Percentiles rank a stretch among this genome's conserved stretches.
Conservation (phyloP, 1,140 invertebrate species). For the Harpegnathos saltator region DNA sequence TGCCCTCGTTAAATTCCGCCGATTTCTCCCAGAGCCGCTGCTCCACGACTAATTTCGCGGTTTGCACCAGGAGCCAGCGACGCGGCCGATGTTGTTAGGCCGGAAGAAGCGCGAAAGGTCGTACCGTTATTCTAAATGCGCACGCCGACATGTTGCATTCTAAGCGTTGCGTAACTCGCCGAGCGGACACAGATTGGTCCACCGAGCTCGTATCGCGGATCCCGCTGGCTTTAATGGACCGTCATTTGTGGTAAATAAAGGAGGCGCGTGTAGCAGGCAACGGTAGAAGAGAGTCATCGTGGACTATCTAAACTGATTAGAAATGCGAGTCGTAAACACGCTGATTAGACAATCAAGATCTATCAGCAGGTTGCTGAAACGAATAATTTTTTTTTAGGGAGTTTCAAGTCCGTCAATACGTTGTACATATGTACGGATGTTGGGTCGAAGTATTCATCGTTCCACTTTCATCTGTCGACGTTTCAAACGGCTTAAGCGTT, state of each 20-base stretch:
- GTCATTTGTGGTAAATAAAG: not conserved
- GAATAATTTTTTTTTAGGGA: no score
- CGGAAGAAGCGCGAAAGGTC: constrained; percentile 7
- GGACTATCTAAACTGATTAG: not conserved
- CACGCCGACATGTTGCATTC: not conserved
- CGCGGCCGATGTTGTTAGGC: not conserved
- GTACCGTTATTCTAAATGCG: constrained; percentile 47
- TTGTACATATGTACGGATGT: no score
- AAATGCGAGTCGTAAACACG: not conserved
- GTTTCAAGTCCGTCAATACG: no score
- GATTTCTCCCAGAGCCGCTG: constrained; percentile 8
- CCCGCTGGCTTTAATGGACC: not conserved
- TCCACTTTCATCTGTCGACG: no score
- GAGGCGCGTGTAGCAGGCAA: not conserved
- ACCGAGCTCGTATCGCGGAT: not conserved
- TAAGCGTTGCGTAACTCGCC: constrained; percentile 17
- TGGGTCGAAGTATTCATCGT: no score
- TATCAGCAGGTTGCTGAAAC: no score
- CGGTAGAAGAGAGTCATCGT: not conserved
- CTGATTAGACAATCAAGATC: no score
- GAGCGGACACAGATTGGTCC: constrained; percentile 36
- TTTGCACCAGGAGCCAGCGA: not conserved
- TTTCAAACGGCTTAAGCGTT: not conserved
- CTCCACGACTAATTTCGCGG: not conserved
- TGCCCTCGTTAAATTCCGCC: not conserved